Percentiles rank a stretch among this genome's conserved stretches.
Evolutionary conservation across 2,113 vertebrate genomes (phyloP).

Genomic region (Callionymus lyra): DNA sequence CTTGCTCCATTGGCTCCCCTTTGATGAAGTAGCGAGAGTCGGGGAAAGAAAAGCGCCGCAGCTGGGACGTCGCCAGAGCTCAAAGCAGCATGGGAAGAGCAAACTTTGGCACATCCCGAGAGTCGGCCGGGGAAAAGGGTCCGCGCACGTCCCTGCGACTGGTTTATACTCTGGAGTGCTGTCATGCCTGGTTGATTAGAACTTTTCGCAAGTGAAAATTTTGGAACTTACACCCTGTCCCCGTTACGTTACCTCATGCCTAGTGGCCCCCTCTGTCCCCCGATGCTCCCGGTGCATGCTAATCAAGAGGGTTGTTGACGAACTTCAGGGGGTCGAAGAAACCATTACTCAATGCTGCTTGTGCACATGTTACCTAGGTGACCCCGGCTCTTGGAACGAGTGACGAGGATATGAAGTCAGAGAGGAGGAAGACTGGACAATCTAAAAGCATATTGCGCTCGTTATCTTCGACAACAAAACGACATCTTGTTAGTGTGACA

Average conservation of each 20-base stretch:
- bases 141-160: not conserved
- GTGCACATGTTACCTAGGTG: slow-evolving; percentile 27
- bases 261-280: slow-evolving; percentile 2
- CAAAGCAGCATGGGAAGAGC: slow-evolving; percentile 60
- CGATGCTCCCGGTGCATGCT: slow-evolving; percentile 7
- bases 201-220: slow-evolving; percentile 26
- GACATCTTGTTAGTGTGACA: too few species aligned
- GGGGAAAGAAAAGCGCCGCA: slow-evolving; percentile 40
- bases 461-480: not conserved
- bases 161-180: slow-evolving; percentile 20
- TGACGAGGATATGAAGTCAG: slow-evolving; percentile 50
- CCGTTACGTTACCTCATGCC: slow-evolving; percentile 15
- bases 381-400: slow-evolving; percentile 38
- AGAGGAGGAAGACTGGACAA: slow-evolving; percentile 19
- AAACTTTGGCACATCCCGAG: slow-evolving; percentile 41
- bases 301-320: slow-evolving; percentile 31
- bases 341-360: slow-evolving; percentile 35
- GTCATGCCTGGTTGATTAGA: slow-evolving; percentile 24
- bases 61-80: slow-evolving; percentile 41
- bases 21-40: slow-evolving; percentile 64
- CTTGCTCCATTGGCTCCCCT: slow-evolving; percentile 39
- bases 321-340: slow-evolving; percentile 35
- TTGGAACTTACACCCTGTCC: slow-evolving; percentile 5
- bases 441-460: slow-evolving; percentile 24
- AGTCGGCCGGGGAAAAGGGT: slow-evolving; percentile 8